phyloP scores from a whole-genome alignment of 2,113 vertebrate species.

The Paralichthys olivaceus region DNA sequence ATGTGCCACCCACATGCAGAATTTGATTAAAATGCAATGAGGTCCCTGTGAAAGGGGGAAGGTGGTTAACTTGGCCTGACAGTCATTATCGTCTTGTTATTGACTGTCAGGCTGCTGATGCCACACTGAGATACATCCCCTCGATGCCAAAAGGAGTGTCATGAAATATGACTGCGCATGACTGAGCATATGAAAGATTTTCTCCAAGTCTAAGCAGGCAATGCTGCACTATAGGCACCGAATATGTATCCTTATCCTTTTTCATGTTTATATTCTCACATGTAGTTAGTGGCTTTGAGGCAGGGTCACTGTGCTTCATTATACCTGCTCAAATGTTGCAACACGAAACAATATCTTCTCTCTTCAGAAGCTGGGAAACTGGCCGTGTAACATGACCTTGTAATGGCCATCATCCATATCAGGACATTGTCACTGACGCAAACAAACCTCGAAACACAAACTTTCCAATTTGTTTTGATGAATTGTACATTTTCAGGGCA shows the following conservation, averaged over 20 bases:
- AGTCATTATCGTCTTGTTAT: constrained; percentile 63
- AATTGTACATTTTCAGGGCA: constrained; percentile 2
- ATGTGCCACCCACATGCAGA: constrained; percentile 57
- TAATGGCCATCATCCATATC: constrained; percentile 15
- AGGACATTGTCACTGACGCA: constrained; percentile 5
- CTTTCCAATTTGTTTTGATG: constrained; percentile 21
- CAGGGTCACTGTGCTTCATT: constrained; percentile 1
- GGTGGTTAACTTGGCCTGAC: constrained; percentile 38
- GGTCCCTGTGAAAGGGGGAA: constrained; percentile 34
- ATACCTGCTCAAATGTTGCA: constrained; percentile 20
- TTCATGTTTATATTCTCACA: constrained; percentile 26
- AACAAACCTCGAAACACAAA: constrained; percentile 11
- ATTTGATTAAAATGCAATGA: constrained; percentile 64
- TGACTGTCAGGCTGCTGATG: constrained; percentile 44
- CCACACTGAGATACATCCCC: constrained; percentile 30
- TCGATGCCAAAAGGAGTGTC: constrained; percentile 3
- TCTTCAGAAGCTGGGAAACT: constrained; percentile 26
- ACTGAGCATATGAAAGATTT: constrained; percentile 12
- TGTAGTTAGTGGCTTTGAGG: constrained; percentile 1
- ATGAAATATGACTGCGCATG: constrained; percentile 21
- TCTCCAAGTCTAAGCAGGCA: constrained; percentile 5
- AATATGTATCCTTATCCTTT: constrained; percentile 28
- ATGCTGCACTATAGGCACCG: constrained; percentile 2
- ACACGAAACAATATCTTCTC: constrained; percentile 14
- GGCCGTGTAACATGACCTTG: background rate